phyloP scores from a whole-genome alignment of 2,797 vertebrate genomes.

The Astyanax mexicanus region DNA sequence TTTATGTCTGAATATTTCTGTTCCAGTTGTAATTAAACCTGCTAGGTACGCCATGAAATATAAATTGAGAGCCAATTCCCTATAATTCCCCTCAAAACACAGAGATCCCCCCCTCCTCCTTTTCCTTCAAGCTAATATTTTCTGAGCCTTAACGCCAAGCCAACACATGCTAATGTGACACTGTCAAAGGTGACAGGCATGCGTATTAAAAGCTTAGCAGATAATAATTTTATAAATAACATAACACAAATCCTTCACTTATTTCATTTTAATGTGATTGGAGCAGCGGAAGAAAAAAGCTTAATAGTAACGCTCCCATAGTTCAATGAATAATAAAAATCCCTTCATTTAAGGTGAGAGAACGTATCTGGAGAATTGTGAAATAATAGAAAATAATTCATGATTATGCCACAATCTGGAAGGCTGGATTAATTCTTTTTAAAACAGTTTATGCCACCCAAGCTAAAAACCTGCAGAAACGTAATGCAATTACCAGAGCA shows the following conservation, averaged over 20 bases:
- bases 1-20: constrained; percentile 69
- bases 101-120: constrained; percentile 27
- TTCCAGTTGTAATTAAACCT: constrained; percentile 72
- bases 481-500: constrained; percentile 71
- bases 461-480: constrained; percentile 66
- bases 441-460: constrained; percentile 64
- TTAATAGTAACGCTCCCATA: constrained; percentile 41
- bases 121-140: constrained; percentile 63
- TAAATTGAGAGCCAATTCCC: constrained; percentile 66
- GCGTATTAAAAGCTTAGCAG: constrained; percentile 60
- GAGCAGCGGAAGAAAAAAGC: constrained; percentile 43
- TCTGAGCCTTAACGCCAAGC: constrained; percentile 48
- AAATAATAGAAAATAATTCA: constrained; percentile 65
- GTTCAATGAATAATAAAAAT: constrained; percentile 55
- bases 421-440: constrained; percentile 61
- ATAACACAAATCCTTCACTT: constrained; percentile 51
- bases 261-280: constrained; percentile 55
- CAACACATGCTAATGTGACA: constrained; percentile 67
- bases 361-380: constrained; percentile 51
- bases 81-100: constrained; percentile 59
- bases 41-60: constrained; percentile 70
- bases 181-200: constrained; percentile 63
- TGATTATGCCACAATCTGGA: constrained; percentile 61
- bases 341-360: constrained; percentile 44
- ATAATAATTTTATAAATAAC: constrained; percentile 58